A percentile compares a stretch with the other conserved stretches of the same genome.
Evolutionary conservation across 2,797 vertebrate species (phyloP).

Genomic region (Arctocebus calabarensis): DNA sequence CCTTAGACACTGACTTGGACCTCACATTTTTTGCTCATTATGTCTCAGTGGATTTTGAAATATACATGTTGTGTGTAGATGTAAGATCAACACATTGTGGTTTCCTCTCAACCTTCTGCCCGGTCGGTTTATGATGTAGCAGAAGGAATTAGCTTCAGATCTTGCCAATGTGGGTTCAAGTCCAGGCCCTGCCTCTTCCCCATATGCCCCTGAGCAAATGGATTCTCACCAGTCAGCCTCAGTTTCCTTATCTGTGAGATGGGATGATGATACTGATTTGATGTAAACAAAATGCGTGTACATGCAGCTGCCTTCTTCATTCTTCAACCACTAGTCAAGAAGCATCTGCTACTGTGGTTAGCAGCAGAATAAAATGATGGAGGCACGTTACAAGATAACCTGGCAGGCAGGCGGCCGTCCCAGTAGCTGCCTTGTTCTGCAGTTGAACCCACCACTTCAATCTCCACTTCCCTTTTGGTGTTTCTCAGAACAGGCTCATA

Average conservation of each 20-base stretch:
- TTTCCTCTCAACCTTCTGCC: background rate
- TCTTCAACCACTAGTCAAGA: background rate
- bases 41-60: background rate
- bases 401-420: too few species aligned
- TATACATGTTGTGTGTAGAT: background rate
- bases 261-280: background rate
- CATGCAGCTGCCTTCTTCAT: accelerated
- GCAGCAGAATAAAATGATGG: accelerated
- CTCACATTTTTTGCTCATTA: background rate
- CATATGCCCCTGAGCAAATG: background rate
- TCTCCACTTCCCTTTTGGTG: accelerated
- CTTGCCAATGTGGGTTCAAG: background rate
- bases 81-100: background rate
- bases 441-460: accelerated
- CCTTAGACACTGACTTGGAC: background rate
- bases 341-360: accelerated
- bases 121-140: accelerated
- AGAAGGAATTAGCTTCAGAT: background rate
- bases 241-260: background rate
- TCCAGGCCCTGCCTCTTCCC: background rate
- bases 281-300: accelerated
- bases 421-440: background rate
- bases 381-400: accelerated
- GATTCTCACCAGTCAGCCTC: background rate
- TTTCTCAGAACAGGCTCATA: background rate